A percentile compares a stretch with the other conserved stretches of the same genome.
These are phyloP conservation scores for Amphipyra tragopoginis DNA, from an alignment of 2,888 invertebrate genomes.

Conservation along the genomic window DNA sequence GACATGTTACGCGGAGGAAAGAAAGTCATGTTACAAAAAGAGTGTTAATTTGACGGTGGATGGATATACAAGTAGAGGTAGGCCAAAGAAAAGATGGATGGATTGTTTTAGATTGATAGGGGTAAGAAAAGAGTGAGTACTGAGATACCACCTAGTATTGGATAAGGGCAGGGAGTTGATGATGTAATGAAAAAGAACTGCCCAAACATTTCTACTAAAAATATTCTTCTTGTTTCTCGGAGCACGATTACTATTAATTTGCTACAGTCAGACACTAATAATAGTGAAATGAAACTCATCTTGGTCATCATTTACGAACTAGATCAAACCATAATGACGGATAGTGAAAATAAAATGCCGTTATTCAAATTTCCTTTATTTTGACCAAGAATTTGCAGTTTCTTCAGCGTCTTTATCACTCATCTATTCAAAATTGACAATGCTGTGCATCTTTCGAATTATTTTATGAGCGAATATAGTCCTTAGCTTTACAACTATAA, in stretches of 20 bases:
- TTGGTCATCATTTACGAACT: conserved; percentile 15
- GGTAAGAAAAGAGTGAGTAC: no score
- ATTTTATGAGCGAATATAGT: background rate
- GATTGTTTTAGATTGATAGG: no score
- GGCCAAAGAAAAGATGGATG: no score
- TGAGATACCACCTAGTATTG: no score
- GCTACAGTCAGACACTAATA: conserved; percentile 18
- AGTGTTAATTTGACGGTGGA: no score
- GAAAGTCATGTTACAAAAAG: no score
- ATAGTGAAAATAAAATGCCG: conserved; percentile 47
- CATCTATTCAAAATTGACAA: conserved; percentile 35
- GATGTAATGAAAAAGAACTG: background rate
- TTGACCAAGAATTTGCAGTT: conserved; percentile 27
- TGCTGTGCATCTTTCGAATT: background rate
- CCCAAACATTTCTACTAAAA: conserved; percentile 1
- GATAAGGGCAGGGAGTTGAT: no score
- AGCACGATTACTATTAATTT: conserved; percentile 23
- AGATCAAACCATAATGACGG: conserved; percentile 43
- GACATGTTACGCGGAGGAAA: no score
- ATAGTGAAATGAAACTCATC: conserved; percentile 33
- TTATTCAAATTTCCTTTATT: conserved; percentile 44
- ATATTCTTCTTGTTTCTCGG: conserved; percentile 10
- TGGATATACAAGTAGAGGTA: no score
- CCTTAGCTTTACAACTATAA: background rate
- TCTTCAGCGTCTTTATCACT: conserved; percentile 32